A percentile compares a stretch with the other conserved stretches of the same genome.
Conservation (phyloP, 2,113 vertebrate species). For the Ceyx melanurus region DNA sequence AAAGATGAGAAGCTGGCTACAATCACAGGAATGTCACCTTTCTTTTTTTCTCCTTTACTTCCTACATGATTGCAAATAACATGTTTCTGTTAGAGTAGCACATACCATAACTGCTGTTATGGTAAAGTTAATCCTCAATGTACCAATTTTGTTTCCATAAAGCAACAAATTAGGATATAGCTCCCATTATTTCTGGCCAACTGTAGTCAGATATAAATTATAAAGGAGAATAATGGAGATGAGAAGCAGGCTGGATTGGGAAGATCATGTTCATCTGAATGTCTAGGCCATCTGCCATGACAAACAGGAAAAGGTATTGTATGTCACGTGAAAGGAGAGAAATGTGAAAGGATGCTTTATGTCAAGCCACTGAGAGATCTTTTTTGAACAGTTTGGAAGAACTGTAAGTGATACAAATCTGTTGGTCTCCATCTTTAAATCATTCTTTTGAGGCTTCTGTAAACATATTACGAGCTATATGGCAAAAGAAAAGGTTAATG, state of each 20-base stretch:
- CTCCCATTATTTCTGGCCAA: neutral
- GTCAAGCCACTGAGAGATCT: slow-evolving; percentile 20
- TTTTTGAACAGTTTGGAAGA: slow-evolving; percentile 48
- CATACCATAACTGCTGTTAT: neutral
- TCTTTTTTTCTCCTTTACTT: neutral
- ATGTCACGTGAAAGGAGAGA: slow-evolving; percentile 9
- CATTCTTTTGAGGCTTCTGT: neutral
- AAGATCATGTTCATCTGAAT: slow-evolving; percentile 10
- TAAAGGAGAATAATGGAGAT: neutral
- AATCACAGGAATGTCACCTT: neutral
- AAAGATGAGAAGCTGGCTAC: neutral
- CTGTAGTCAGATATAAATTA: neutral
- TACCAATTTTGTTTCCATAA: slow-evolving; percentile 8
- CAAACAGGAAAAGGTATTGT: slow-evolving; percentile 41
- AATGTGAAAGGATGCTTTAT: slow-evolving; percentile 9
- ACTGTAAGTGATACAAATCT: slow-evolving; percentile 44
- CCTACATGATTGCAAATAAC: slow-evolving; percentile 6
- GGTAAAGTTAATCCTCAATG: slow-evolving; percentile 12
- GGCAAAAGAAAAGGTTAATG: slow-evolving; percentile 43
- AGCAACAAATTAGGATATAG: neutral
- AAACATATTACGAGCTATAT: slow-evolving; percentile 18
- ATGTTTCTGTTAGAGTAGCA: slow-evolving; percentile 29
- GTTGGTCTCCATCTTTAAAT: slow-evolving; percentile 28
- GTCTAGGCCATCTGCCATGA: slow-evolving; percentile 24
- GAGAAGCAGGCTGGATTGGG: neutral